Evolutionary conservation across 1,140 invertebrate species (phyloP).

Genomic region (Zaprionus ornatus): DNA sequence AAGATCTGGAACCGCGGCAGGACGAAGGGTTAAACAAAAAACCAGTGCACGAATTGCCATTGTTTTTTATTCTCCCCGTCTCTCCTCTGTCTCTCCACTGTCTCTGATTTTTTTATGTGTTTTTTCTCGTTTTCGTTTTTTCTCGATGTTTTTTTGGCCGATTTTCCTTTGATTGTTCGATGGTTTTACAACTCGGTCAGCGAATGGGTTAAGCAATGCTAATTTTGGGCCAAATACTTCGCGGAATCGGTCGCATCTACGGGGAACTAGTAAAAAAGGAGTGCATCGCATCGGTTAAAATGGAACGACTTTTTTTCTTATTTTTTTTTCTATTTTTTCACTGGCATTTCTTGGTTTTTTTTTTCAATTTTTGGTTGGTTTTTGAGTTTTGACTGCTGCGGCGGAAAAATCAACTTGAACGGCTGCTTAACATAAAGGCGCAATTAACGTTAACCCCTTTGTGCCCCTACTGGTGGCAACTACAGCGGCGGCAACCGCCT

Average conservation of each 20-base stretch:
- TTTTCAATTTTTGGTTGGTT: constrained; percentile 1
- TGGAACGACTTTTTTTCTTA: constrained; percentile 9
- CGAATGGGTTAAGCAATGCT: constrained; percentile 44
- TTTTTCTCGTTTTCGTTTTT: constrained; percentile 10
- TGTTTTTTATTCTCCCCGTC: constrained; percentile 36
- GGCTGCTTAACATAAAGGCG: constrained; percentile 71
- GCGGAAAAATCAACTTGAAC: constrained; percentile 44
- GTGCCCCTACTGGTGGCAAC: constrained; percentile 35
- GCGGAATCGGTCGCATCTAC: constrained; percentile 25
- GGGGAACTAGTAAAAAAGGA: constrained; percentile 57
- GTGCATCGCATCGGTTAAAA: constrained; percentile 22
- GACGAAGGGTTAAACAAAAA: constrained; percentile 68
- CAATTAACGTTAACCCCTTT: constrained; percentile 80
- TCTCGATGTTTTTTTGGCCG: constrained; percentile 10
- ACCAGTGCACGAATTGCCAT: constrained; percentile 57
- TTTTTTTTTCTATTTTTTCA: constrained; percentile 29
- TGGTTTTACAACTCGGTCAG: constrained; percentile 38
- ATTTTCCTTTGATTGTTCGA: constrained; percentile 17
- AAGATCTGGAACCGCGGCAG: constrained; percentile 65
- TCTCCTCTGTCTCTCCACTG: constrained; percentile 23
- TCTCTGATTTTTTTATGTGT: constrained; percentile 45
- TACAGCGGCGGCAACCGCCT: constrained; percentile 41
- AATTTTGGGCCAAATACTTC: constrained; percentile 26
- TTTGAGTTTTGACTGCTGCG: constrained; percentile 41
- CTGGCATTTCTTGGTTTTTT: constrained; percentile 9